Percentiles rank a stretch among this genome's conserved stretches.
Conservation (phyloP, 2,888 invertebrate species). For the Pantelozetes paolii region DNA sequence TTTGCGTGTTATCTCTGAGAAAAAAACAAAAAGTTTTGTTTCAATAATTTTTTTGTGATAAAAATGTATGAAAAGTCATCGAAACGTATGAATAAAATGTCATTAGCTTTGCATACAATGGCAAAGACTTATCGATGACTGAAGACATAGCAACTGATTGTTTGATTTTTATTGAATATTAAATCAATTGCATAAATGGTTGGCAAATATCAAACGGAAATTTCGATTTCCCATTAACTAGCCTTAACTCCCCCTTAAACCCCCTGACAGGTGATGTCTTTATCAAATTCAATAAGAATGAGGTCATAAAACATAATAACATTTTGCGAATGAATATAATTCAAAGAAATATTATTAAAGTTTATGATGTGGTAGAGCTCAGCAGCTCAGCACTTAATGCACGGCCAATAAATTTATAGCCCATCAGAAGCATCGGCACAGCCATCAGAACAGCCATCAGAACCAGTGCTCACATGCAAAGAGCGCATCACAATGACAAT, state of each 20-base stretch:
- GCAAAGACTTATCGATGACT: neutral
- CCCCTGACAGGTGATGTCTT: slow-evolving; percentile 28
- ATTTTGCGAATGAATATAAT: slow-evolving; percentile 27
- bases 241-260: neutral
- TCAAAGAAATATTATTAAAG: slow-evolving; percentile 28
- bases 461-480: slow-evolving; percentile 20
- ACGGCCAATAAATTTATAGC: slow-evolving; percentile 14
- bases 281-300: slow-evolving; percentile 6
- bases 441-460: neutral
- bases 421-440: neutral
- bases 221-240: slow-evolving; percentile 12
- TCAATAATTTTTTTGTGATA: neutral
- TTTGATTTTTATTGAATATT: slow-evolving; percentile 13
- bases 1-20: neutral
- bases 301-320: slow-evolving; percentile 21
- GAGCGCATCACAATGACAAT: slow-evolving; percentile 23
- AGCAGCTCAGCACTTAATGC: slow-evolving; percentile 14
- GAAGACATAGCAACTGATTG: slow-evolving; percentile 4
- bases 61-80: too few relatives aligned
- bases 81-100: neutral
- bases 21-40: neutral
- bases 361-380: slow-evolving; percentile 30
- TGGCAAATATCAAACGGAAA: slow-evolving; percentile 25
- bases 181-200: slow-evolving; percentile 6
- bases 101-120: neutral